phyloP scores from a whole-genome alignment of 2,113 vertebrate species.

The Myxocyprinus asiaticus region DNA sequence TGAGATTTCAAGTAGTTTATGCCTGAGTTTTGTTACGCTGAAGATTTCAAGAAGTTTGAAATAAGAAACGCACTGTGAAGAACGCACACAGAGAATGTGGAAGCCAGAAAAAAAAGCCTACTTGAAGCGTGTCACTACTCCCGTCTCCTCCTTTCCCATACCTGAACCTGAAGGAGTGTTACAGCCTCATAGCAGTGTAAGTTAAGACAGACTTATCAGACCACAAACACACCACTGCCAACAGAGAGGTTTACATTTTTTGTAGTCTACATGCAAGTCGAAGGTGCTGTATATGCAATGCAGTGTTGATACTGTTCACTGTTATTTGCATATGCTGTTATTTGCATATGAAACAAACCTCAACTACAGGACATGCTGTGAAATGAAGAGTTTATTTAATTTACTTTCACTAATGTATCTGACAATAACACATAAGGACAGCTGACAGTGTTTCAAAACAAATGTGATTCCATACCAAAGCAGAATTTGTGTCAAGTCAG shows the following conservation, averaged over 20 bases:
- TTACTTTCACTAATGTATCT: neutral
- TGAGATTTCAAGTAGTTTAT: too few relatives aligned
- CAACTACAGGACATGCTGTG: neutral
- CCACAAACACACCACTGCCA: neutral
- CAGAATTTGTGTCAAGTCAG: conserved; percentile 12
- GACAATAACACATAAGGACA: neutral
- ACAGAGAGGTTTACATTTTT: conserved; percentile 25
- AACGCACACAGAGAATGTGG: too few relatives aligned
- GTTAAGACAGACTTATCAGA: neutral
- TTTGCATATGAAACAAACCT: neutral
- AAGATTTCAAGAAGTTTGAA: too few relatives aligned
- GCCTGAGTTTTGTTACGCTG: too few relatives aligned
- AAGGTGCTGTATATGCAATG: conserved; percentile 12
- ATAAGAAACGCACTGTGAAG: too few relatives aligned
- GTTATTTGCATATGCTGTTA: too few relatives aligned
- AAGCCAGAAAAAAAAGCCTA: too few relatives aligned
- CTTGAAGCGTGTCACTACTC: too few relatives aligned
- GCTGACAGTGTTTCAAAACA: neutral
- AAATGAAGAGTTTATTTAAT: neutral
- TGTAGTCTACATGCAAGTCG: neutral
- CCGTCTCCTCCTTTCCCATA: too few relatives aligned
- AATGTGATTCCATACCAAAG: neutral
- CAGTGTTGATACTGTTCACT: neutral
- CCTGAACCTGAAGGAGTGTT: neutral
- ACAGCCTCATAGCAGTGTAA: neutral